Conservation (phyloP, 2,797 vertebrate species). For the Coregonus sp. region DNA sequence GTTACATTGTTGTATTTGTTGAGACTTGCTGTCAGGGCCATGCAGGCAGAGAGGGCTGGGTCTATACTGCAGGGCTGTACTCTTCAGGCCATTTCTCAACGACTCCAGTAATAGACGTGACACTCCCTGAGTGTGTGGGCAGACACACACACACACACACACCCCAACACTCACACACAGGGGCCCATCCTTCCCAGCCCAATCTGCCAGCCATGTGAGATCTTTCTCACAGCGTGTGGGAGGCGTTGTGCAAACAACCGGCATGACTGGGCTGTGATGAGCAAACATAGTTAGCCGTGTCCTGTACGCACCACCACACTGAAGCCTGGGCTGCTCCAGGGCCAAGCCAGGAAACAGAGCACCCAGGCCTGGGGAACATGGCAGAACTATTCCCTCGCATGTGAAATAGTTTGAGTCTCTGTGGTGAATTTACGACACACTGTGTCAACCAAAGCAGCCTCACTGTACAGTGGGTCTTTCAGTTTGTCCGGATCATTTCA, state of each 20-base stretch:
- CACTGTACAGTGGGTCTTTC: conserved; percentile 36
- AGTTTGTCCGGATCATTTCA: background rate
- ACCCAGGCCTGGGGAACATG: background rate
- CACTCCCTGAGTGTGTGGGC: background rate
- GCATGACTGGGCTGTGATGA: conserved; percentile 42
- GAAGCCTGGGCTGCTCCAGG: background rate
- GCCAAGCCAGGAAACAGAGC: background rate
- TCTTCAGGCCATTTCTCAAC: conserved; percentile 60
- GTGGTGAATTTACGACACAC: conserved; percentile 46
- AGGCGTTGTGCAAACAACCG: conserved; percentile 60
- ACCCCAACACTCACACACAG: conserved; percentile 17
- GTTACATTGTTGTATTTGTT: conserved; percentile 59
- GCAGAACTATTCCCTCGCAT: conserved; percentile 30
- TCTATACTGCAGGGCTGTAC: conserved; percentile 29
- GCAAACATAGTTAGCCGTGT: conserved; percentile 37
- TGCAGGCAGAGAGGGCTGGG: conserved; percentile 46
- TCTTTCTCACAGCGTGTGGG: conserved; percentile 64
- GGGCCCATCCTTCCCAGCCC: conserved; percentile 23
- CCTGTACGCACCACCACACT: conserved; percentile 6
- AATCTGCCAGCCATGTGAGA: conserved; percentile 54
- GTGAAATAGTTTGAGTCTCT: conserved; percentile 40
- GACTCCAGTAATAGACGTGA: conserved; percentile 19
- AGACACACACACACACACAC: conserved; percentile 24
- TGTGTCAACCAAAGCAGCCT: conserved; percentile 43
- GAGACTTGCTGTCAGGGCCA: conserved; percentile 58